phyloP scores from a whole-genome alignment of 2,888 invertebrate genomes.

The Cancer borealis region DNA sequence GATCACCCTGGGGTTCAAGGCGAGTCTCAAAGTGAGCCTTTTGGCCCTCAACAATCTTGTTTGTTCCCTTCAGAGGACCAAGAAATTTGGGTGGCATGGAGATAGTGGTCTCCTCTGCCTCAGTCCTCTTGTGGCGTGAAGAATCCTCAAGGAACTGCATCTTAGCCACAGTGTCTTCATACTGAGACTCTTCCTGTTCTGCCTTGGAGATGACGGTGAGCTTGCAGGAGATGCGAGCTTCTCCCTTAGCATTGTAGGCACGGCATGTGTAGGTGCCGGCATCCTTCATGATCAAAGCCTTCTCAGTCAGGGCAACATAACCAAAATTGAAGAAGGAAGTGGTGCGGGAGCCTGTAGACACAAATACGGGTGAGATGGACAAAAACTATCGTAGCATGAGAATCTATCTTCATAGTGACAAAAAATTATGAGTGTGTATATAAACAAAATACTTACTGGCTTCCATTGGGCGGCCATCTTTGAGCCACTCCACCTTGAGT shows the following conservation, averaged over 20 bases:
- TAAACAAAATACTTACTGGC: slow-evolving; percentile 84
- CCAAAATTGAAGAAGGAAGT: slow-evolving; percentile 97
- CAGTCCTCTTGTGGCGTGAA: slow-evolving; percentile 70
- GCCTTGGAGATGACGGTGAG: slow-evolving; percentile 91
- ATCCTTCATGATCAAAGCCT: slow-evolving; percentile 93
- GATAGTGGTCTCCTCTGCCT: slow-evolving; percentile 71
- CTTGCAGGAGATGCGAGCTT: slow-evolving; percentile 90
- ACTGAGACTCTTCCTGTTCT: slow-evolving; percentile 91
- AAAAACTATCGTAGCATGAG: not conserved
- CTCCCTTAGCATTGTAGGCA: slow-evolving; percentile 92
- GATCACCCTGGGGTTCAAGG: slow-evolving; percentile 96
- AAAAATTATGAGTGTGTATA: not conserved
- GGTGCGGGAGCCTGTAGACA: slow-evolving; percentile 86
- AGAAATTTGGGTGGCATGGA: slow-evolving; percentile 86
- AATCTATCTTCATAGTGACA: not conserved
- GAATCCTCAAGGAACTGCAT: slow-evolving; percentile 92
- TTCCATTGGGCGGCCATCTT: slow-evolving; percentile 93
- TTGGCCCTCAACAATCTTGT: slow-evolving; percentile 95
- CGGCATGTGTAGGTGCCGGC: slow-evolving; percentile 93
- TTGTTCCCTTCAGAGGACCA: slow-evolving; percentile 94
- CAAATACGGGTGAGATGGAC: slow-evolving; percentile 22
- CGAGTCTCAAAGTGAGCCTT: slow-evolving; percentile 96
- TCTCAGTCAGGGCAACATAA: slow-evolving; percentile 95
- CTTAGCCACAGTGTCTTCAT: slow-evolving; percentile 94
- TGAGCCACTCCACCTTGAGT: slow-evolving; percentile 94